phyloP scores from a whole-genome alignment of 37 sponge, comb jelly and placozoan species.

The Haliclona indistincta region DNA sequence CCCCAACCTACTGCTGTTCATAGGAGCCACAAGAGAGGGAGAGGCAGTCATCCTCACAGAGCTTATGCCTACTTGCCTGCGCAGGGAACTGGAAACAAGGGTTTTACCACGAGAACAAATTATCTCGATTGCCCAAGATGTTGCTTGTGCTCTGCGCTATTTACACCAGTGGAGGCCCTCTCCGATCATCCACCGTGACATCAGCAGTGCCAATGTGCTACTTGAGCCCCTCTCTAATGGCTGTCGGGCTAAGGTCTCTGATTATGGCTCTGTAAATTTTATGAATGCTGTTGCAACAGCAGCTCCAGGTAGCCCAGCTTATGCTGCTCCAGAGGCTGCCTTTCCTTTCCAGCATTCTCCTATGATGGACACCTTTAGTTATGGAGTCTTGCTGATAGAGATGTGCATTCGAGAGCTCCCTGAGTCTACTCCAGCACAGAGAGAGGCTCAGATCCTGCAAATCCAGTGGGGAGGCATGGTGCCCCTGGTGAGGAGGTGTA shows the following conservation, averaged over 20 bases:
- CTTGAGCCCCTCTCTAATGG: constrained; percentile 29
- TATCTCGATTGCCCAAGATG: constrained; percentile 30
- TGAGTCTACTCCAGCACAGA: too few relatives aligned
- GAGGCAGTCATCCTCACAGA: constrained; percentile 55
- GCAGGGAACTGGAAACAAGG: constrained; percentile 14
- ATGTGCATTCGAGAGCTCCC: too few relatives aligned
- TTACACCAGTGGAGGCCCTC: constrained; percentile 59
- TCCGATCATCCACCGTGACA: constrained; percentile 78
- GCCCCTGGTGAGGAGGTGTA: too few relatives aligned
- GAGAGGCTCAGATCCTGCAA: too few relatives aligned
- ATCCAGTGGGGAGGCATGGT: too few relatives aligned
- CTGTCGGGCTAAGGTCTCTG: constrained; percentile 59
- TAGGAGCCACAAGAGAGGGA: constrained; percentile 35
- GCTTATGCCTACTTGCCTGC: constrained; percentile 65
- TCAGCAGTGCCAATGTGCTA: constrained; percentile 79
- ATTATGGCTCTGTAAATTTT: constrained; percentile 73
- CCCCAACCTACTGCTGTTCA: constrained; percentile 56
- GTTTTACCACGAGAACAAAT: constrained; percentile 12
- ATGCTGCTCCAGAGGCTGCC: too few relatives aligned
- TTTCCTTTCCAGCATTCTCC: too few relatives aligned
- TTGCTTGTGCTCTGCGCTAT: constrained; percentile 65
- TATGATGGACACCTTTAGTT: too few relatives aligned
- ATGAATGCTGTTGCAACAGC: too few relatives aligned
- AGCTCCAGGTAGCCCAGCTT: too few relatives aligned
- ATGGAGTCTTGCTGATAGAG: too few relatives aligned